Base-by-base conservation (phyloP, 2,113 vertebrate genomes). In the Ictidomys tridecemlineatus region DNA sequence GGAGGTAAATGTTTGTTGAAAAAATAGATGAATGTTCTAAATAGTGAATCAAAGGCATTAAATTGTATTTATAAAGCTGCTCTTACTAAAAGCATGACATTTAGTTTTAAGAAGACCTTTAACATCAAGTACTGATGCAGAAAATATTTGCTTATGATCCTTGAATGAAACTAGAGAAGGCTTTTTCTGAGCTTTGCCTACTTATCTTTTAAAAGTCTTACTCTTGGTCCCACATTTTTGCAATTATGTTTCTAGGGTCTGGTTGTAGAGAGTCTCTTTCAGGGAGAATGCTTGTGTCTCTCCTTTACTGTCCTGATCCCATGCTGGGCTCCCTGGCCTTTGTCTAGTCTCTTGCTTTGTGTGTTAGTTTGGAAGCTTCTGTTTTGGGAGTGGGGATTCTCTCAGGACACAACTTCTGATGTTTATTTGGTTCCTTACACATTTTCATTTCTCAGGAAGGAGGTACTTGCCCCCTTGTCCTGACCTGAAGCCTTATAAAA, bases 11-110 rank as follows among this genome's bases (percentile, higher is more conserved):
- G n/a, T 65, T 96, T 93, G 58, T 53, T 82, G 72, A 93, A 69
- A 77, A 85, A 74, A 80, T 32, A 91, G 51, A 80, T 53, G 10
- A 39, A 34, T 65, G 26, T 45, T 90, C 42, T 26, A 24, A 92
- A 61, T 89, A 78, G 93, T n/a, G 39, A 94, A 82, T 74, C 63
- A 87, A 96, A 91, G 84, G 17, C 51, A 76, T 83, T 93, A 74
- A 34, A 56, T 72, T 91, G 18, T 39, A 56, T 63, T 48, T 90
- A 89, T 74, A 53, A 42, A 24, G 12, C 42, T 58, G 26, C 6
- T 39, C 85, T 79, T 96, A 78, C 37, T 48, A 28, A 72, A 89
- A 92, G 61, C 2, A 28, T 83, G 18, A 16, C 37, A 26, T 34
- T 95, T 69, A 79, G 16, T 84, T 86, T 82, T 78, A 86, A 42